Conservation (phyloP, 2,888 invertebrate species). For the Drosophila phalerata region DNA sequence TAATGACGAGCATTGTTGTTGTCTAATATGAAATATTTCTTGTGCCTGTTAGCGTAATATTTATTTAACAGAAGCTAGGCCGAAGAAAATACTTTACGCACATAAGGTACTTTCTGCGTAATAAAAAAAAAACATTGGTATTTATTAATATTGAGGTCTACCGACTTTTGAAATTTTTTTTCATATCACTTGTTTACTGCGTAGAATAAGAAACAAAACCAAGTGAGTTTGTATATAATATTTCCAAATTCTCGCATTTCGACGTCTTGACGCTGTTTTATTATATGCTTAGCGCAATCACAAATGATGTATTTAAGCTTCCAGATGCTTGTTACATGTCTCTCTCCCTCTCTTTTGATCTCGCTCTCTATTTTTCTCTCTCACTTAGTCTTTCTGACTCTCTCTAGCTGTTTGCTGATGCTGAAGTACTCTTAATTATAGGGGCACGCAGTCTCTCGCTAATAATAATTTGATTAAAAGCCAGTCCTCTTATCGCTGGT, state of each 20-base stretch:
- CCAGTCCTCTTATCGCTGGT: conserved; percentile 63
- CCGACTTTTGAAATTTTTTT: background rate
- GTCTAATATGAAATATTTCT: no score
- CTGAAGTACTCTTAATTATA: conserved; percentile 59
- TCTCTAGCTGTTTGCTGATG: background rate
- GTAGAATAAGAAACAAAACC: background rate
- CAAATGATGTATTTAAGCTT: background rate
- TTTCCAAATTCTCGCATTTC: background rate
- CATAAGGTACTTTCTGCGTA: no score
- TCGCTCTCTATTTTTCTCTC: background rate
- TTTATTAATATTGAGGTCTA: background rate
- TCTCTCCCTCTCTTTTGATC: background rate
- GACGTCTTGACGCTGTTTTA: background rate
- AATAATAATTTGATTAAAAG: conserved; percentile 65
- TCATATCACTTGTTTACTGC: background rate
- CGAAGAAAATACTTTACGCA: no score
- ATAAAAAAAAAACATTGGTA: no score
- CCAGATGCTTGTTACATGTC: background rate
- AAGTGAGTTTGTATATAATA: background rate
- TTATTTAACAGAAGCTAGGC: no score
- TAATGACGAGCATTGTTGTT: no score
- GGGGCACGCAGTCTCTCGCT: conserved; percentile 46
- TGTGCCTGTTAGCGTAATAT: no score
- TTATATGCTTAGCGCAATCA: background rate
- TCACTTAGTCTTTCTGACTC: background rate